Base-by-base conservation (phyloP, 2,888 invertebrate species). In the Nomada ruficornis region DNA sequence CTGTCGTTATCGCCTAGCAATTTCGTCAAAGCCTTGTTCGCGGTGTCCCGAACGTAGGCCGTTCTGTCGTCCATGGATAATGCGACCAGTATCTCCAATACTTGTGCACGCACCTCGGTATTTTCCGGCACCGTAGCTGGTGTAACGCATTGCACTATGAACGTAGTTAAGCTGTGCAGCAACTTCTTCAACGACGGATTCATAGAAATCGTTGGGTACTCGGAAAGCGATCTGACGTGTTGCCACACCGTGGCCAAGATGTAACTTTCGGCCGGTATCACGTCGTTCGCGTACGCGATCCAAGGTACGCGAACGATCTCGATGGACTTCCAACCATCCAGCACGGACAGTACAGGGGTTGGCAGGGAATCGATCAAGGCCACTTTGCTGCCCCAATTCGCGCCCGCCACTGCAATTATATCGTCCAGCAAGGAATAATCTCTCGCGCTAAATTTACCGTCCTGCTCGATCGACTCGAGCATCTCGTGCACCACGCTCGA, bases 251-350 rank as follows among this genome's bases (percentile, higher is more conserved):
- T 96, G 72, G 96, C 96, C n/a, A 97, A 94, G 2, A 98, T 96
- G 86, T 97, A 97, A 89, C 96, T 97, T 92, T 98, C 98, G 0
- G 97, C 96, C 18, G 98, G 98, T 84, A 98, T 96, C 54, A 97
- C 96, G 91, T 98, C 97, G 83, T 96, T 96, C 54, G 96, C 95
- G 94, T 96, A 97, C 26, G 96, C 96, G 50, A 95, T 95, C 97
- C 95, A 96, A 54, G 95, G 95, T 71, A 95, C 95, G 82, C 96
- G 96, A 75, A 95, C 94, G 50, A 95, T 94, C 54, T 93, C 94
- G 55, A 94, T 94, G 5, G 94, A 94, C 89, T 95, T 96, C 96
- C 96, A 96, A 84, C 96, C 95, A 84, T 96, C 96, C 44, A 96
- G 93, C 2, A 95, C 95, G 44, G 95, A 94, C 59, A 95, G 94